Conservation (phyloP, 1,140 invertebrate genomes). For the Trachelipus rathkii region DNA sequence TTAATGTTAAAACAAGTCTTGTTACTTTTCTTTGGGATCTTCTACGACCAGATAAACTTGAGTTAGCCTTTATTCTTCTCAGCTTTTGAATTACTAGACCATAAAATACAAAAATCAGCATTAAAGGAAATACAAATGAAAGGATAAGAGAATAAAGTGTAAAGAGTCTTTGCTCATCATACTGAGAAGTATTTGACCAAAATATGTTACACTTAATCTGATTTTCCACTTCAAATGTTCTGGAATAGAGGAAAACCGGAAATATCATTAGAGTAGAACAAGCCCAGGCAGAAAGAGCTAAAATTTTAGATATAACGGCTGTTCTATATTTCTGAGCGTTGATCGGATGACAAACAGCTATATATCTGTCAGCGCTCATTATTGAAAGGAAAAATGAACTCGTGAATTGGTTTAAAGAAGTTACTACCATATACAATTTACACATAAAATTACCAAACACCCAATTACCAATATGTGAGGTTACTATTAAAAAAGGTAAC, state of each 20-base stretch:
- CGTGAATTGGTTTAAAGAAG: conserved; percentile 92
- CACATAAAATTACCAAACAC: conserved; percentile 86
- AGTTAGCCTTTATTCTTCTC: conserved; percentile 73
- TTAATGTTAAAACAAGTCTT: conserved; percentile 87
- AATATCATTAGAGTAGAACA: conserved; percentile 79
- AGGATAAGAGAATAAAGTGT: conserved; percentile 86
- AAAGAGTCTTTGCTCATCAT: conserved; percentile 65
- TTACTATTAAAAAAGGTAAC: conserved; percentile 85
- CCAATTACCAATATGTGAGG: conserved; percentile 80
- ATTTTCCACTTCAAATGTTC: conserved; percentile 53
- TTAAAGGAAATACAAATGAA: conserved; percentile 85
- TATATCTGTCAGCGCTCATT: conserved; percentile 91
- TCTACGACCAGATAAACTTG: conserved; percentile 74
- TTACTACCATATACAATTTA: conserved; percentile 86
- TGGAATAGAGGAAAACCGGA: conserved; percentile 85
- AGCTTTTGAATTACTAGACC: conserved; percentile 86
- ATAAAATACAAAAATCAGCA: conserved; percentile 93
- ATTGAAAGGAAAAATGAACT: conserved; percentile 88
- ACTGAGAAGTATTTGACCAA: conserved; percentile 62
- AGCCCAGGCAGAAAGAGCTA: conserved; percentile 77
- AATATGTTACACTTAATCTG: conserved; percentile 69
- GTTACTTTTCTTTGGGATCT: conserved; percentile 87
- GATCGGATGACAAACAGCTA: conserved; percentile 93
- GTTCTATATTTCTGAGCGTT: conserved; percentile 76
- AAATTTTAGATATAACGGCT: conserved; percentile 75